Percentiles rank a stretch among this genome's conserved stretches.
These are phyloP conservation scores for Drosophila paranaensis DNA, from an alignment of 2,888 invertebrate genomes.

Conservation along the genomic window DNA sequence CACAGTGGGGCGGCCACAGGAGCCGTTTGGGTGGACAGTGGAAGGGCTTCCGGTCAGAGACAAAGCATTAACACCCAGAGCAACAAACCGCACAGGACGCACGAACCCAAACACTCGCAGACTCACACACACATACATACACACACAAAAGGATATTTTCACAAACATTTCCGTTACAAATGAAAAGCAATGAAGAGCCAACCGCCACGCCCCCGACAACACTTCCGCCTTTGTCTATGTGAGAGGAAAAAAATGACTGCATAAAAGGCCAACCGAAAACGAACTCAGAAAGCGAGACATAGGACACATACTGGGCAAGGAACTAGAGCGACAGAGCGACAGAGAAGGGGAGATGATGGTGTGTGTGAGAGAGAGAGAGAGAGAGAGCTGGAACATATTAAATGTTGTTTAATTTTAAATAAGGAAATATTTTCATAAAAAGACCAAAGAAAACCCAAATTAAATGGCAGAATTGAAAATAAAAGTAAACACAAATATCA, in stretches of 20 bases:
- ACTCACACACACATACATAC: slow-evolving; percentile 6
- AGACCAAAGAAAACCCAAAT: neutral
- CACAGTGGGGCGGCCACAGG: slow-evolving; percentile 58
- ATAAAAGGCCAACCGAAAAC: slow-evolving; percentile 16
- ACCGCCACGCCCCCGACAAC: slow-evolving; percentile 28
- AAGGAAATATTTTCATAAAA: slow-evolving; percentile 44
- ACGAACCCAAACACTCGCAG: slow-evolving; percentile 28
- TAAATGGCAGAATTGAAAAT: neutral
- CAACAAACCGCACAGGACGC: slow-evolving; percentile 32
- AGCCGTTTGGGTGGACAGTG: slow-evolving; percentile 56
- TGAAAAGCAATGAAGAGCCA: slow-evolving; percentile 72
- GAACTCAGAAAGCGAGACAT: slow-evolving; percentile 25
- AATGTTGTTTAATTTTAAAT: slow-evolving; percentile 76
- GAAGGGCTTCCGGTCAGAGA: slow-evolving; percentile 67
- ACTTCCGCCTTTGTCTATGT: slow-evolving; percentile 75
- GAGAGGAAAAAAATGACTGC: slow-evolving; percentile 26
- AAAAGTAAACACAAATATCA: neutral
- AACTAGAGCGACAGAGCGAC: neutral
- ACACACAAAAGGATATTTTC: slow-evolving; percentile 69
- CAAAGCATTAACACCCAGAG: slow-evolving; percentile 70
- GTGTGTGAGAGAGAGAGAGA: neutral
- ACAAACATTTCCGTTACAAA: slow-evolving; percentile 79
- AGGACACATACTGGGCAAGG: slow-evolving; percentile 26
- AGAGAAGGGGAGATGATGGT: too few species aligned
- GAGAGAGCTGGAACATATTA: slow-evolving; percentile 40